A percentile compares a stretch with the other conserved stretches of the same genome.
These are phyloP conservation scores for Eulimnadia texana DNA, from an alignment of 1,140 invertebrate species.

Conservation along the genomic window DNA sequence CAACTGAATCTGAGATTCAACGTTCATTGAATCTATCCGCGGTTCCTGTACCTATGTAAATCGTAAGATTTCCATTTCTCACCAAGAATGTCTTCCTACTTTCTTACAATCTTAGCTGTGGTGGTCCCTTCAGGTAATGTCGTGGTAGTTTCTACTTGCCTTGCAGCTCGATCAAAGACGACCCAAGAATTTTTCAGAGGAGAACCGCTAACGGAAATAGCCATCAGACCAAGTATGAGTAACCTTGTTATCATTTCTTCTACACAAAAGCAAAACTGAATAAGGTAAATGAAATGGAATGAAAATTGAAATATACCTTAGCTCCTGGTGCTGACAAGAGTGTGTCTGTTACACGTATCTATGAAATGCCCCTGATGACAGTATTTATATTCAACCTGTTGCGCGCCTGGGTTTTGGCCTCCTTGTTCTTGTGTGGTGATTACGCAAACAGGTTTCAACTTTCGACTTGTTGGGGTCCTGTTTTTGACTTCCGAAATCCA, in stretches of 20 bases:
- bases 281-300: no score
- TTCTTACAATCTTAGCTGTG: not conserved
- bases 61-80: not conserved
- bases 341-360: no score
- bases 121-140: not conserved
- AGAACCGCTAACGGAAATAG: not conserved
- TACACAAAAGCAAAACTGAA: not conserved
- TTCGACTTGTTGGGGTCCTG: no score
- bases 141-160: not conserved
- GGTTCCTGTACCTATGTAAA: constrained; percentile 3
- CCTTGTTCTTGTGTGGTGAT: no score
- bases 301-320: no score
- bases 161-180: not conserved
- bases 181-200: not conserved
- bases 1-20: constrained; percentile 38
- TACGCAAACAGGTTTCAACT: no score
- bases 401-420: no score
- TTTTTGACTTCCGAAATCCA: no score
- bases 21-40: constrained; percentile 34
- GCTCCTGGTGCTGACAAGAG: no score
- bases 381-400: no score
- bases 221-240: not conserved
- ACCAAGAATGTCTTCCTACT: not conserved
- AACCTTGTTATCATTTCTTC: not conserved
- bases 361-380: no score